A percentile compares a stretch with the other conserved stretches of the same genome.
These are phyloP conservation scores for Hydrocynus forskahlii DNA, from an alignment of 2,797 vertebrate genomes.

Conservation along the genomic window DNA sequence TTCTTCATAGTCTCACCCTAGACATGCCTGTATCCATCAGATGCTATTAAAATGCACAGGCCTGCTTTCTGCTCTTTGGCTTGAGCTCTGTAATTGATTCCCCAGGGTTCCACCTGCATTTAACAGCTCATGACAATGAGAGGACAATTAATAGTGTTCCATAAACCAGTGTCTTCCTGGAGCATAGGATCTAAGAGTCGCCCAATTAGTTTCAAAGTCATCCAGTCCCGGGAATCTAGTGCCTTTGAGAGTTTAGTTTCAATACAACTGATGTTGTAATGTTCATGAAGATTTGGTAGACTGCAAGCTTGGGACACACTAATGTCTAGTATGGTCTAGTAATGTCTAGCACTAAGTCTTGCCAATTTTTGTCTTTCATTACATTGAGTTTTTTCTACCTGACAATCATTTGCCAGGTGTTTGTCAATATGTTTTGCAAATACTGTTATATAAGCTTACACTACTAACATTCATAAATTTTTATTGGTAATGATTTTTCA, in stretches of 20 bases:
- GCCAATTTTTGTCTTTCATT: no score
- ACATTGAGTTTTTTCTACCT: no score
- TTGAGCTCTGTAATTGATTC: slow-evolving; percentile 54
- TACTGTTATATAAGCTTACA: no score
- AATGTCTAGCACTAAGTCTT: no score
- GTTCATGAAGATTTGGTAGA: neutral
- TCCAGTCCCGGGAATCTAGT: neutral
- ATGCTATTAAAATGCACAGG: slow-evolving; percentile 45
- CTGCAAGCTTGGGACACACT: neutral
- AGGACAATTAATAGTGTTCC: slow-evolving; percentile 39
- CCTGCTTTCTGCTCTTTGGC: slow-evolving; percentile 8
- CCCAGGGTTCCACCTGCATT: slow-evolving; percentile 46
- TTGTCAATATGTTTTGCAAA: no score
- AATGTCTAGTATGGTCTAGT: neutral
- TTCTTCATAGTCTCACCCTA: neutral
- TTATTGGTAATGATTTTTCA: no score
- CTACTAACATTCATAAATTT: no score
- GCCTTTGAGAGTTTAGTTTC: neutral
- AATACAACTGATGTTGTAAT: neutral
- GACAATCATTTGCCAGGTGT: no score
- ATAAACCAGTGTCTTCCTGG: neutral
- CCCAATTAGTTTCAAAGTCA: neutral
- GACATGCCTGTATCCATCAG: slow-evolving; percentile 8
- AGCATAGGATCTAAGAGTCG: slow-evolving; percentile 1
- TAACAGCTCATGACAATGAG: slow-evolving; percentile 49